Conservation (phyloP, 2,797 vertebrate species). For the Sebastes melanostomus region DNA sequence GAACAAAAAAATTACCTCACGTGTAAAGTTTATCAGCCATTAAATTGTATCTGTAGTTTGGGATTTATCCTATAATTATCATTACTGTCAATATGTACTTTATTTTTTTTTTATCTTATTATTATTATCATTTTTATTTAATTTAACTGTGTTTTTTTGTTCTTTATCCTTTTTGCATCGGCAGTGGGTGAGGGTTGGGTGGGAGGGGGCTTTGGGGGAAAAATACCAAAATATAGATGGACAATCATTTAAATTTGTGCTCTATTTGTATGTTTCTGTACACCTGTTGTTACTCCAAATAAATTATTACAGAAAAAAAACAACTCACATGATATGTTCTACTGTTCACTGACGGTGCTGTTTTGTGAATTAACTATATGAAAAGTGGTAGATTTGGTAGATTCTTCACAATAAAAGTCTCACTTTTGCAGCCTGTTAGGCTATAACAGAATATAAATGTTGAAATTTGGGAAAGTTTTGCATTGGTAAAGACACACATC, state of each 20-base stretch:
- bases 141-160: too few relatives aligned
- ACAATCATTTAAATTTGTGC: too few relatives aligned
- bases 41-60: too few relatives aligned
- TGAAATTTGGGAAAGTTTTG: neutral
- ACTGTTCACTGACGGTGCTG: neutral
- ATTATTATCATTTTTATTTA: too few relatives aligned
- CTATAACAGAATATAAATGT: neutral
- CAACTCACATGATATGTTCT: neutral
- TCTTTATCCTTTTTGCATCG: too few relatives aligned
- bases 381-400: neutral
- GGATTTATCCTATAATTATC: too few relatives aligned
- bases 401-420: neutral
- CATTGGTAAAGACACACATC: slow-evolving; percentile 4
- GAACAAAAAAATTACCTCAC: neutral
- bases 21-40: too few relatives aligned
- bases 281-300: too few relatives aligned
- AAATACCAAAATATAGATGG: too few relatives aligned
- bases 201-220: too few relatives aligned
- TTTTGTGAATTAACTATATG: neutral
- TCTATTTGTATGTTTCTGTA: too few relatives aligned
- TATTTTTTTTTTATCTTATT: neutral
- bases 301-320: neutral
- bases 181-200: too few relatives aligned
- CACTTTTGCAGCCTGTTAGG: neutral
- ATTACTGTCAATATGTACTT: neutral